Evolutionary conservation across 1,140 invertebrate genomes (phyloP).

Genomic region (Magallana ariakensis): DNA sequence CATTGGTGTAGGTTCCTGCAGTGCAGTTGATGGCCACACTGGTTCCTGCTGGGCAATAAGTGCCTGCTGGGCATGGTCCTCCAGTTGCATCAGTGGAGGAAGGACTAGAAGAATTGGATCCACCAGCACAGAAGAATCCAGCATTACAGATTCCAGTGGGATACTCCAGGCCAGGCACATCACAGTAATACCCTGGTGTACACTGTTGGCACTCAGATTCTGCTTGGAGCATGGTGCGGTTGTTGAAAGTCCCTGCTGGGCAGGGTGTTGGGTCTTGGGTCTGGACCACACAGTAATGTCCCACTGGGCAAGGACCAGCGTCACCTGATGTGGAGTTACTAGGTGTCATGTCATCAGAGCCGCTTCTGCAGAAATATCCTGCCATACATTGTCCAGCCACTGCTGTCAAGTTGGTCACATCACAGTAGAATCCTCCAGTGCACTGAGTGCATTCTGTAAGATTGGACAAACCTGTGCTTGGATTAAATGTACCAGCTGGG

Average conservation of each 20-base stretch:
- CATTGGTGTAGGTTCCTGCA: constrained; percentile 68
- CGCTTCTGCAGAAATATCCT: constrained; percentile 74
- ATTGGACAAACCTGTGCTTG: constrained; percentile 68
- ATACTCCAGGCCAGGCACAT: constrained; percentile 67
- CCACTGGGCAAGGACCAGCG: constrained; percentile 73
- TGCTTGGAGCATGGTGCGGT: constrained; percentile 66
- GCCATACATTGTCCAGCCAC: constrained; percentile 70
- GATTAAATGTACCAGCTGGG: constrained; percentile 74
- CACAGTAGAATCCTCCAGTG: constrained; percentile 74
- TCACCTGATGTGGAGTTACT: constrained; percentile 65
- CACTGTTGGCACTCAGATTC: constrained; percentile 69
- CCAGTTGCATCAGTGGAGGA: constrained; percentile 62
- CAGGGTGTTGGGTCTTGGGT: constrained; percentile 72
- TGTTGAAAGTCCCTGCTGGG: constrained; percentile 76
- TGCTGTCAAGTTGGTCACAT: constrained; percentile 66
- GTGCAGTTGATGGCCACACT: constrained; percentile 65
- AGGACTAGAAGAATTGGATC: constrained; percentile 71
- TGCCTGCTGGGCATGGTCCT: constrained; percentile 74
- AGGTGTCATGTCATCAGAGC: constrained; percentile 70
- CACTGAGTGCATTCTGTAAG: constrained; percentile 73
- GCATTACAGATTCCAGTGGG: constrained; percentile 70
- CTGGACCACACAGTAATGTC: constrained; percentile 73
- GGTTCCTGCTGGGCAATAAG: constrained; percentile 72
- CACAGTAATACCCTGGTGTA: constrained; percentile 73
- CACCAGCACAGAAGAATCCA: constrained; percentile 74